phyloP scores from a whole-genome alignment of 2,888 invertebrate genomes.

The Hoplodrina blanda region DNA sequence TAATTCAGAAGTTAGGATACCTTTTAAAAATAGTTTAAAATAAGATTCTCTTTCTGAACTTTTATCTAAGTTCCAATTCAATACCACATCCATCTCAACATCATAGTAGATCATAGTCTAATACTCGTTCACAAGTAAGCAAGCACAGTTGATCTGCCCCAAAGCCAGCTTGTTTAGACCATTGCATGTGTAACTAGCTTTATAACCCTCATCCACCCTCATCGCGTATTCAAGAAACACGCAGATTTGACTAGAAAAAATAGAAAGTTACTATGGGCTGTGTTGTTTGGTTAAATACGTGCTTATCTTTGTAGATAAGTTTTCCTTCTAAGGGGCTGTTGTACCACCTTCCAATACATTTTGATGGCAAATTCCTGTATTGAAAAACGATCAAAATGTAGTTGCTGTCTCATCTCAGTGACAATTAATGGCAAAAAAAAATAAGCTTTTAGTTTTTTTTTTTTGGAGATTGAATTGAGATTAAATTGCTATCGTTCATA shows the following conservation, averaged over 20 bases:
- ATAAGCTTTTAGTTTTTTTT: too few species aligned
- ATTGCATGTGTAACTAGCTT: slow-evolving; percentile 74
- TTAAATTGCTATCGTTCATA: too few species aligned
- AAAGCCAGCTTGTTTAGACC: slow-evolving; percentile 72
- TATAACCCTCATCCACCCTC: slow-evolving; percentile 63
- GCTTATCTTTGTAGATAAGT: slow-evolving; percentile 12
- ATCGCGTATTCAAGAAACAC: slow-evolving; percentile 67
- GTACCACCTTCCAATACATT: too few species aligned
- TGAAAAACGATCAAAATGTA: too few species aligned
- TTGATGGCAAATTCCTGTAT: too few species aligned
- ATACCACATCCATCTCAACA: slow-evolving; percentile 53
- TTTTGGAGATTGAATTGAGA: too few species aligned
- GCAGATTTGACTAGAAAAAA: slow-evolving; percentile 39
- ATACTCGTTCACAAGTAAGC: slow-evolving; percentile 46
- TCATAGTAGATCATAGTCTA: neutral
- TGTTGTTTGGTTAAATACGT: slow-evolving; percentile 34
- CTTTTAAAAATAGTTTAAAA: too few species aligned
- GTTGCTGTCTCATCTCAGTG: too few species aligned
- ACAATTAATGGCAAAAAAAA: too few species aligned
- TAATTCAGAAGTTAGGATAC: too few species aligned
- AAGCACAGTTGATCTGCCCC: slow-evolving; percentile 72
- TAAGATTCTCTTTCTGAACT: neutral
- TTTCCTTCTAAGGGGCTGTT: neutral
- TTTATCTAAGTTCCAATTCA: neutral
- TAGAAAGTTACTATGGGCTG: slow-evolving; percentile 37